A percentile compares a stretch with the other conserved stretches of the same genome.
phyloP scores from a whole-genome alignment of 2,888 invertebrate species.

The Acanthoscelides obtectus region DNA sequence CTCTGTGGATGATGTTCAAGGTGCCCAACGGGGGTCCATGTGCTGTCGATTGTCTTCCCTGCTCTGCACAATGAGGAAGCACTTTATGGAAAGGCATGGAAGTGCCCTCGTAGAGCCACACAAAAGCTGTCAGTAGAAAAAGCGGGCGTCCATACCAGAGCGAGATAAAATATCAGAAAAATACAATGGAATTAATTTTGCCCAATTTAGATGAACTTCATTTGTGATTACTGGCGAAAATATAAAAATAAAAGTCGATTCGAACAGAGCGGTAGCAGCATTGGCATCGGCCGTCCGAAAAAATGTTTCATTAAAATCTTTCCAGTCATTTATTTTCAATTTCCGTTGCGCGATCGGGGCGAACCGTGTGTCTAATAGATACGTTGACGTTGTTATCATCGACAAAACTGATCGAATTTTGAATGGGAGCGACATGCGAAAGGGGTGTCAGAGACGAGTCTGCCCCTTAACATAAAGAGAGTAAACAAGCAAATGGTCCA shows the following conservation, averaged over 20 bases:
- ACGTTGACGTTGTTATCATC: constrained; percentile 21
- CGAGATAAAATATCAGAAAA: constrained; percentile 29
- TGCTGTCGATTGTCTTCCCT: no score
- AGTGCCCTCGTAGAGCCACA: background rate
- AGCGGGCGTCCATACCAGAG: constrained; percentile 20
- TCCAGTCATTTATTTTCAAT: constrained; percentile 44
- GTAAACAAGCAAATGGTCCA: no score
- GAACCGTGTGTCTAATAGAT: constrained; percentile 15
- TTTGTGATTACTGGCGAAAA: constrained; percentile 43
- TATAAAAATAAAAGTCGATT: constrained; percentile 22
- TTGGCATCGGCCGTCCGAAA: constrained; percentile 15
- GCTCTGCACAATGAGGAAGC: no score
- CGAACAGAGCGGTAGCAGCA: background rate
- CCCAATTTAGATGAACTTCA: constrained; percentile 49
- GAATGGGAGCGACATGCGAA: constrained; percentile 1
- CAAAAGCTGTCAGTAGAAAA: constrained; percentile 9
- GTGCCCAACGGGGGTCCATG: no score
- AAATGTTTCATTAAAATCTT: constrained; percentile 48
- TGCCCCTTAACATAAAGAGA: no score
- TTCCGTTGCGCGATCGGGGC: constrained; percentile 24
- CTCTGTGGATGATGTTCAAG: no score
- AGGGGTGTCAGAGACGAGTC: no score
- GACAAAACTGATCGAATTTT: constrained; percentile 12
- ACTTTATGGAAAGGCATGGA: no score
- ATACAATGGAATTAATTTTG: constrained; percentile 48